phyloP scores from a whole-genome alignment of 2,113 vertebrate species.

The Marcusenius ussheri region DNA sequence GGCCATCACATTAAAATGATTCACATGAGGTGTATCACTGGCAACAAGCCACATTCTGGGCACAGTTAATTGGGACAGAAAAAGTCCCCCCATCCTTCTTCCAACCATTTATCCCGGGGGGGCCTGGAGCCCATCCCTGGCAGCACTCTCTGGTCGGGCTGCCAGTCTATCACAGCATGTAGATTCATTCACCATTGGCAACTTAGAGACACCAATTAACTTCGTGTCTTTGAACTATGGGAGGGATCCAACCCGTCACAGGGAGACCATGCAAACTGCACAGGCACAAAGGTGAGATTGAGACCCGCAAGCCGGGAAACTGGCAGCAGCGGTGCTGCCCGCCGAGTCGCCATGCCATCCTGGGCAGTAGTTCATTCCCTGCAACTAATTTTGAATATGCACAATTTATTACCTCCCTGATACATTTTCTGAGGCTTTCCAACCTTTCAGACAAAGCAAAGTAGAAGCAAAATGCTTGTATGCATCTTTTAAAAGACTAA shows the following conservation, averaged over 20 bases:
- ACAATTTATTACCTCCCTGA: not conserved
- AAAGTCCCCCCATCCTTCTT: not conserved
- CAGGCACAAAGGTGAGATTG: not conserved
- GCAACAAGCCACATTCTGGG: not conserved
- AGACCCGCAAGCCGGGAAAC: not conserved
- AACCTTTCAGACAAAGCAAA: not conserved
- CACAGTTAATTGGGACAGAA: not conserved
- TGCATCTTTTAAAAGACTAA: not conserved
- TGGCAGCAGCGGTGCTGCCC: not conserved
- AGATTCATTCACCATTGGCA: not conserved
- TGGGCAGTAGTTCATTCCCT: not conserved
- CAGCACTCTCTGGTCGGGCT: not conserved
- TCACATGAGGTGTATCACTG: not conserved
- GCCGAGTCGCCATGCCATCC: not conserved
- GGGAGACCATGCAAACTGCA: not conserved
- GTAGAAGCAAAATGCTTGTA: not conserved
- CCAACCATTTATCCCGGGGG: not conserved
- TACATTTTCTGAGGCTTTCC: not conserved
- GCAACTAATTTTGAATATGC: not conserved
- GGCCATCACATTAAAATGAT: not conserved
- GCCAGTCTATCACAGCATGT: not conserved
- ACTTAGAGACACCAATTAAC: not conserved
- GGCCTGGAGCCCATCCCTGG: not conserved
- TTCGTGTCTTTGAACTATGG: not conserved
- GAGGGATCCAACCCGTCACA: not conserved